Conservation (phyloP, 2,888 invertebrate species). For the Diarsia dahlii region DNA sequence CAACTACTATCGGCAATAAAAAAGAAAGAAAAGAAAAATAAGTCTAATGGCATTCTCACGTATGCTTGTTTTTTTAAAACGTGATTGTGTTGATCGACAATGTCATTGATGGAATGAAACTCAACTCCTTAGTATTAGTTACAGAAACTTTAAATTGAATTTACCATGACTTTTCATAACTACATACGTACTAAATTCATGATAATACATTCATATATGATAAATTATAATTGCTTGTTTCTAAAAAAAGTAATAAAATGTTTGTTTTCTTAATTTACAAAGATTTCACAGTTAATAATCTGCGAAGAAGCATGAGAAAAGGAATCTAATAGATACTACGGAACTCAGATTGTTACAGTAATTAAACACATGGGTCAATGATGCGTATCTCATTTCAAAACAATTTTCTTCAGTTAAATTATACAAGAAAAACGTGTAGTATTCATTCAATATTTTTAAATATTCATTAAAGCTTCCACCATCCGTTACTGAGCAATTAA, state of each 20-base stretch:
- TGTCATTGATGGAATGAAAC: too few relatives aligned
- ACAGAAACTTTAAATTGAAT: too few relatives aligned
- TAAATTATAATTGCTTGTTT: not conserved
- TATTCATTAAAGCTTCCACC: constrained; percentile 25
- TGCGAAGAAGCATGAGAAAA: constrained; percentile 21
- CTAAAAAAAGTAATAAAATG: not conserved
- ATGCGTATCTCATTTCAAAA: constrained; percentile 61
- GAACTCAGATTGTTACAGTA: constrained; percentile 13
- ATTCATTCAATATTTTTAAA: constrained; percentile 5
- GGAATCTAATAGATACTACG: not conserved
- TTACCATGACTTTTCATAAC: too few relatives aligned
- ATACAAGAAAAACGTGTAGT: constrained; percentile 47
- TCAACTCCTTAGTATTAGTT: too few relatives aligned
- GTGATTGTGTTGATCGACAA: too few relatives aligned
- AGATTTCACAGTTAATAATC: not conserved
- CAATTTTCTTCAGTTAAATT: constrained; percentile 51
- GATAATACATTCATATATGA: too few relatives aligned
- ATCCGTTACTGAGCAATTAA: constrained; percentile 4
- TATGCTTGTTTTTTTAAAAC: too few relatives aligned
- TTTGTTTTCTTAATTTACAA: not conserved
- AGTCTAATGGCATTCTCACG: too few relatives aligned
- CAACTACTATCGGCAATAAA: too few relatives aligned
- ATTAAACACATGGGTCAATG: constrained; percentile 59
- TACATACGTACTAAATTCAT: not conserved
- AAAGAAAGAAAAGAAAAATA: too few relatives aligned